Base-by-base conservation (phyloP, 1,140 invertebrate genomes). In the Ptiloglossa arizonensis region DNA sequence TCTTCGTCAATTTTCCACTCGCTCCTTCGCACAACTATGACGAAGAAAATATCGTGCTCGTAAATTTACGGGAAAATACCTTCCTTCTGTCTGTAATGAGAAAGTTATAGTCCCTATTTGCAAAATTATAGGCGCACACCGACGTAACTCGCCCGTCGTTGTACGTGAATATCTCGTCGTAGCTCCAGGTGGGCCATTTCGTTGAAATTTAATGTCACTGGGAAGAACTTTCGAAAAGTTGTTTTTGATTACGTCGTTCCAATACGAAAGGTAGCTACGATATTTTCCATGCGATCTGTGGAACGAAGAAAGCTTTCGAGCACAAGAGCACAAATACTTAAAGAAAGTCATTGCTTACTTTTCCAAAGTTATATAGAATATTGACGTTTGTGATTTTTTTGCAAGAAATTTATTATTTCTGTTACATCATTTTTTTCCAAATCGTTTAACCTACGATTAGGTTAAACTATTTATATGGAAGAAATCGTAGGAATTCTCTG, bases 61-160 rank as follows among this genome's bases (percentile, higher is more conserved):
- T 52, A 69, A 69, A 38, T 3, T 54, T 29, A 17, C 29, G 13
- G 15, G 32, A 24, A 29, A 71, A 60, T 60, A 56, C 60, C 71
- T 71, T 63, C 60, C 59, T 78, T 81, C 54, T 50, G 66, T 50
- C 70, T 60, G 67, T 66, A 73, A 81, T 79, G 76, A 67, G 41
- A 41, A 81, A 78, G 78, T 81, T 66, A 79, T 81, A 78, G 75
- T 66, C 76, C 62, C 72, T 72, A 68, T 60, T 76, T 63, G 64
- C 73, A 24, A 80, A 69, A 80, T 80, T 77, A 80, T 70, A 67
- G 76, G 68, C 38, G 41, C 67, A 66, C 66, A 79, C 32, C 66
- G 71, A 38, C 75, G 50, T 80, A 60, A 59, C 62, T 59, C 62
- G 72, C 67, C 60, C 74, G 64, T 77, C 73, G 69, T 46, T 48